Evolutionary conservation across 1,140 invertebrate genomes (phyloP).

Genomic region (Hyphantria cunea): DNA sequence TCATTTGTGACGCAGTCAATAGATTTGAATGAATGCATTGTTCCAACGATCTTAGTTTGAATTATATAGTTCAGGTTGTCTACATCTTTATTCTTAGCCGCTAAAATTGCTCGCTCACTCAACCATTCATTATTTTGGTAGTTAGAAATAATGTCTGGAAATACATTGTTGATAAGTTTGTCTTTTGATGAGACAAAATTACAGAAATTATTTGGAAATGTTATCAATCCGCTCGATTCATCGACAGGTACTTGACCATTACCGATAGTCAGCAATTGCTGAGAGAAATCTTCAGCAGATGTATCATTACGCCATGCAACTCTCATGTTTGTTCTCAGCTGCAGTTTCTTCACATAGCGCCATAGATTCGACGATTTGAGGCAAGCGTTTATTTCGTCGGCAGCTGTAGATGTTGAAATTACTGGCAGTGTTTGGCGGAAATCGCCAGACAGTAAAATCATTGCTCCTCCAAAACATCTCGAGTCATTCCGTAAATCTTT

Average conservation of each 20-base stretch:
- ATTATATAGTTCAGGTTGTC: constrained; percentile 44
- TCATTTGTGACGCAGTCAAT: constrained; percentile 41
- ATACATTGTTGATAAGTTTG: constrained; percentile 56
- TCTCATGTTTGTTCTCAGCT: constrained; percentile 32
- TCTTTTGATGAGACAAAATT: constrained; percentile 48
- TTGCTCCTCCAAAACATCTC: constrained; percentile 1
- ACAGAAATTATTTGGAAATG: constrained; percentile 58
- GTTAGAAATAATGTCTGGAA: constrained; percentile 32
- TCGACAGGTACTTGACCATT: constrained; percentile 58
- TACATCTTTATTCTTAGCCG: constrained; percentile 47
- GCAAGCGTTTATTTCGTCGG: constrained; percentile 72
- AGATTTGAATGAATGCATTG: constrained; percentile 46
- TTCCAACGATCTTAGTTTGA: constrained; percentile 41
- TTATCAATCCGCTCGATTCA: constrained; percentile 51
- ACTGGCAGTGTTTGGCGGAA: constrained; percentile 44
- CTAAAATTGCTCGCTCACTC: constrained; percentile 38
- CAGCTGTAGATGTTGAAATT: constrained; percentile 66
- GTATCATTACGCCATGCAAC: constrained; percentile 37
- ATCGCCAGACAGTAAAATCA: constrained; percentile 3
- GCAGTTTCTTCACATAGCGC: background rate
- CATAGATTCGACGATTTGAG: constrained; percentile 37
- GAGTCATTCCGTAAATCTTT: constrained; percentile 1
- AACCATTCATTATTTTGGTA: constrained; percentile 52
- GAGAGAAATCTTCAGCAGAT: constrained; percentile 37
- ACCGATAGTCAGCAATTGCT: constrained; percentile 29